phyloP scores from a whole-genome alignment of 2,888 invertebrate species.

The Caenorhabditis wallacei region DNA sequence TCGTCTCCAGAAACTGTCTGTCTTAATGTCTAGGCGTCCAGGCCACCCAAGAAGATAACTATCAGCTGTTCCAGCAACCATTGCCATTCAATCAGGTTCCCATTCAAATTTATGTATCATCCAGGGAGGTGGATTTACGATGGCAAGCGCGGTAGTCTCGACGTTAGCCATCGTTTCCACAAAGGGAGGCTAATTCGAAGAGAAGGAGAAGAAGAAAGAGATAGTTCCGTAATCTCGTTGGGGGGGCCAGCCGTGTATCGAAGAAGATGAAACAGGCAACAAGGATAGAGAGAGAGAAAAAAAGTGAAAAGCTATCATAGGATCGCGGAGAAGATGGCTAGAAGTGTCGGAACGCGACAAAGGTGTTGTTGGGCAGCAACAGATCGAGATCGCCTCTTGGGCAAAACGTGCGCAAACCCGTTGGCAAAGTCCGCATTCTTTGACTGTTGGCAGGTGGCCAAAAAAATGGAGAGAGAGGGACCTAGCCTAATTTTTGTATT shows the following conservation, averaged over 20 bases:
- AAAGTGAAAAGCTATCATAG: conserved; percentile 57
- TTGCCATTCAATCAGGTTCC: conserved; percentile 35
- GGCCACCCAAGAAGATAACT: conserved; percentile 5
- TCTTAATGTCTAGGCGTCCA: not conserved
- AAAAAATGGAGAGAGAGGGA: conserved; percentile 12
- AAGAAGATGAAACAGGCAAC: conserved; percentile 11
- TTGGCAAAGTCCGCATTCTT: conserved; percentile 54
- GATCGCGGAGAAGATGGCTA: not conserved
- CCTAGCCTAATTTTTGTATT: no score
- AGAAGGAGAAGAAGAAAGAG: not conserved
- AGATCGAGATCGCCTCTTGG: conserved; percentile 12
- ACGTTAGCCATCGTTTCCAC: not conserved
- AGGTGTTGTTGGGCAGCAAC: not conserved
- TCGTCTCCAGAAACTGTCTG: not conserved
- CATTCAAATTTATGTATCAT: not conserved
- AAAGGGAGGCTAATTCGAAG: not conserved
- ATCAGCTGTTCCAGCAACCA: conserved; percentile 37
- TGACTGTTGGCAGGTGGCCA: conserved; percentile 9
- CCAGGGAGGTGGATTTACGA: not conserved
- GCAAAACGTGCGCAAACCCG: conserved; percentile 26
- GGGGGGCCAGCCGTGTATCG: not conserved
- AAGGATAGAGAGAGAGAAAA: conserved; percentile 7
- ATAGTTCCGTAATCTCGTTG: conserved; percentile 54
- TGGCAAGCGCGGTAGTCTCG: not conserved
- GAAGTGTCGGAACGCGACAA: not conserved